Evolutionary conservation across 2,797 vertebrate species (phyloP), one percentile per base, ranked within the genome.

Genomic region (Sebastes vulpes): DNA sequence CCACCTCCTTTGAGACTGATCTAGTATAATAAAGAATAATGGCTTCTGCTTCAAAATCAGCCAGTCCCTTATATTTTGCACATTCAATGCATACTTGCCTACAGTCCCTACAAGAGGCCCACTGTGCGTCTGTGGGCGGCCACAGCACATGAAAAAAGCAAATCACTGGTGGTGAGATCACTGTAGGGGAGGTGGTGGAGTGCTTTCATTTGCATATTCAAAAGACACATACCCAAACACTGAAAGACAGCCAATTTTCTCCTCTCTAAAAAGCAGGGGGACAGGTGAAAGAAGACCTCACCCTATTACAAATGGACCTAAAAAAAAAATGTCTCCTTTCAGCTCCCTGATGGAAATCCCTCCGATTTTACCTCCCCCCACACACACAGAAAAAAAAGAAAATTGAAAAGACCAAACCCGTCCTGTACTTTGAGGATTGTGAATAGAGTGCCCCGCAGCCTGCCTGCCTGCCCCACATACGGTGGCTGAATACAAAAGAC

Each of bases 401-500:
- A 59, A 76, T 76, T 82, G 81, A 91, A 94, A 91, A 69, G 85
- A 82, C 61, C 73, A 56, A 90, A 79, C 76, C 92, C 56, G 61
- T 92, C 81, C 91, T 95, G 94, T 95, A 93, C 92, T 93, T 92
- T 82, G 80, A 82, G 88, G 86, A 85, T 85, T 60, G 87, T 94
- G 93, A 95, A 94, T 92, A 75, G 91, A 81, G 86, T 75, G 71
- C 88, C 89, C 84, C 56, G 54, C 86, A 65, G 89, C 79, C 79
- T 28, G 87, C 83, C 84, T 70, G 86, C 88, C 90, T 90, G 94
- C 90, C 89, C 92, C 87, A 92, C 82, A 92, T 92, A 94, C 90
- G 91, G 61, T 1, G 58, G 64, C 69, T 85, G 94, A 93, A 95
- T 95, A 95, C 94, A 95, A 95, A 95, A 90, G 90, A 92, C 76